phyloP scores from a whole-genome alignment of 1,140 invertebrate species.

The Venturia canescens region DNA sequence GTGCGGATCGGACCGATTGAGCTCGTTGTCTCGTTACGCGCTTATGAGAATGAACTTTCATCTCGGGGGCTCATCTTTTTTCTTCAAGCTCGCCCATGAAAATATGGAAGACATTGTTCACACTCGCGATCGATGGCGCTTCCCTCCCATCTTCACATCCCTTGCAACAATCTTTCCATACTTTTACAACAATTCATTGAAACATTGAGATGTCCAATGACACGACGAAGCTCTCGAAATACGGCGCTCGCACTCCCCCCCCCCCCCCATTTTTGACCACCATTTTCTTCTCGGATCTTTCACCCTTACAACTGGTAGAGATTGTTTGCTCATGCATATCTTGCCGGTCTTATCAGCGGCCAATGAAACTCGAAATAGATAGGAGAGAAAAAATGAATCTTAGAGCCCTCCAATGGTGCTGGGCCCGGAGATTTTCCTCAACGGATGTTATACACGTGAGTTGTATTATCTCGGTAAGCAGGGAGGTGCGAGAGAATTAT shows the following conservation, averaged over 20 bases:
- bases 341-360: conserved; percentile 3
- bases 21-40: too few relatives aligned
- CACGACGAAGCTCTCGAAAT: too few relatives aligned
- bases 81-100: too few relatives aligned
- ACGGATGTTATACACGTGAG: background rate
- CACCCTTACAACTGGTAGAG: background rate
- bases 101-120: too few relatives aligned
- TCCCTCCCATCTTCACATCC: too few relatives aligned
- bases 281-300: background rate
- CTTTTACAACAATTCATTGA: too few relatives aligned
- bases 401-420: conserved; percentile 10
- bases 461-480: conserved; percentile 5
- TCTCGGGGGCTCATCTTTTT: background rate
- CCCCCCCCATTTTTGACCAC: background rate
- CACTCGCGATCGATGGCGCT: too few relatives aligned
- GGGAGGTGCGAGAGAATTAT: conserved; percentile 27
- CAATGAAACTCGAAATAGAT: conserved; percentile 27
- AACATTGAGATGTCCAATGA: too few relatives aligned
- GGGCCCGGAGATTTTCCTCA: background rate
- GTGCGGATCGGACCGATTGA: background rate
- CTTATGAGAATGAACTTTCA: too few relatives aligned
- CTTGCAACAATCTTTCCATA: too few relatives aligned
- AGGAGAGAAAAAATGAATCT: background rate
- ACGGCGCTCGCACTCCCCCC: too few relatives aligned
- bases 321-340: background rate